These are phyloP conservation scores for Drosophila infuscata DNA, from an alignment of 2,888 invertebrate species.

Conservation along the genomic window DNA sequence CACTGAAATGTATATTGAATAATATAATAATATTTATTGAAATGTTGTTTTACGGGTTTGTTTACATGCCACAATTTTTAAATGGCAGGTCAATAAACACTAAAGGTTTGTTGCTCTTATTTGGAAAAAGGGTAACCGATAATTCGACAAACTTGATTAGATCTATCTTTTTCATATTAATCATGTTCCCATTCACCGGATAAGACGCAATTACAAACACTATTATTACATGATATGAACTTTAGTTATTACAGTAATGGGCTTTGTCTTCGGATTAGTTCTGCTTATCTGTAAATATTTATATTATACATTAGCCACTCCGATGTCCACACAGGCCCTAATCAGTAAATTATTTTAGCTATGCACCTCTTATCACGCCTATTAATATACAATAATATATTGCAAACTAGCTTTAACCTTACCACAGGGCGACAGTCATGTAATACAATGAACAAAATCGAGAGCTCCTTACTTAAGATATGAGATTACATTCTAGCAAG, in stretches of 20 bases:
- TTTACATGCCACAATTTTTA: background rate
- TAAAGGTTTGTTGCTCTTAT: background rate
- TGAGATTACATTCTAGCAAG: background rate
- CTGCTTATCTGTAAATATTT: slow-evolving; percentile 13
- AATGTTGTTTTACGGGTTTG: too few species aligned
- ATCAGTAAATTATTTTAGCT: slow-evolving; percentile 29
- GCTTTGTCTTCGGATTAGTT: slow-evolving; percentile 4
- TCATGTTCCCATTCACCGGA: background rate
- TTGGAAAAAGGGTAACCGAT: background rate
- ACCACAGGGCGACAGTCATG: background rate
- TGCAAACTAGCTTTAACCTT: background rate
- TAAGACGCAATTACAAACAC: background rate
- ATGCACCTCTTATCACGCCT: slow-evolving; percentile 41
- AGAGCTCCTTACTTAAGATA: slow-evolving; percentile 3
- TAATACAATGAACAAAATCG: slow-evolving; percentile 7
- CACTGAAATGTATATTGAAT: too few species aligned
- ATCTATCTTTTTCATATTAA: background rate
- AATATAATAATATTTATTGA: background rate
- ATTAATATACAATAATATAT: slow-evolving; percentile 28
- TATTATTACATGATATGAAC: slow-evolving; percentile 1
- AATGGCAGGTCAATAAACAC: background rate
- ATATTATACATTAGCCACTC: background rate
- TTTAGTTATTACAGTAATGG: slow-evolving; percentile 15
- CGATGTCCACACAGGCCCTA: slow-evolving; percentile 1
- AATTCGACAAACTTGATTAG: too few species aligned